These are phyloP conservation scores for Fragum sueziense DNA, from an alignment of 2,888 invertebrate genomes.

Conservation along the genomic window DNA sequence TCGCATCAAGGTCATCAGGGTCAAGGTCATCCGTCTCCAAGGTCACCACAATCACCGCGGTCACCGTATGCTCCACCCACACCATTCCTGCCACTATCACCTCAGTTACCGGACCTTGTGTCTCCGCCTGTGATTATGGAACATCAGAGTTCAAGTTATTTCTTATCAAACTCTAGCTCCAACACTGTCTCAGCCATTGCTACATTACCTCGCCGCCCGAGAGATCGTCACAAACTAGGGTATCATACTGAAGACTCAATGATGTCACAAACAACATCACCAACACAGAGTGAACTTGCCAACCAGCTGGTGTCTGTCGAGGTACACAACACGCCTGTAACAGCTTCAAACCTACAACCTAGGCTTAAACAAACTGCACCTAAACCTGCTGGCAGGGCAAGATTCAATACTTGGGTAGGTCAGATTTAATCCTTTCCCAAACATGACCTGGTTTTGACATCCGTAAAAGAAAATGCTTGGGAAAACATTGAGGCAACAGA, in stretches of 20 bases:
- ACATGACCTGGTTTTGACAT: too few species aligned
- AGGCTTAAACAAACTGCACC: conserved; percentile 39
- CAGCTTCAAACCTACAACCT: conserved; percentile 40
- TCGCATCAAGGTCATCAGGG: conserved; percentile 80
- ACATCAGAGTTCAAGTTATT: conserved; percentile 19
- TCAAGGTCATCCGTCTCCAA: conserved; percentile 68
- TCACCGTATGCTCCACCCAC: conserved; percentile 59
- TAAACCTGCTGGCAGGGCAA: conserved; percentile 37
- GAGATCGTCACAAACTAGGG: conserved; percentile 41
- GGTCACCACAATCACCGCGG: conserved; percentile 74
- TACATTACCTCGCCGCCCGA: conserved; percentile 74
- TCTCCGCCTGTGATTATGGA: conserved; percentile 66
- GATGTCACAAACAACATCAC: conserved; percentile 43
- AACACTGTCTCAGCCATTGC: conserved; percentile 74
- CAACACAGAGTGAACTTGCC: conserved; percentile 27
- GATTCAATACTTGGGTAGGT: conserved; percentile 63
- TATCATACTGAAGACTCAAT: conserved; percentile 57
- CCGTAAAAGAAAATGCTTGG: too few species aligned
- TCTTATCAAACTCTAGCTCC: conserved; percentile 53
- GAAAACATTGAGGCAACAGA: too few species aligned
- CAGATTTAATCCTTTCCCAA: too few species aligned
- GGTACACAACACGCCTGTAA: conserved; percentile 58
- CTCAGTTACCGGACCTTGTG: conserved; percentile 66
- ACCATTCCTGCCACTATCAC: conserved; percentile 60
- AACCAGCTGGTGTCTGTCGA: conserved; percentile 55